Base-by-base conservation (phyloP, 2,888 invertebrate species). In the Sceliomorpha sp. region DNA sequence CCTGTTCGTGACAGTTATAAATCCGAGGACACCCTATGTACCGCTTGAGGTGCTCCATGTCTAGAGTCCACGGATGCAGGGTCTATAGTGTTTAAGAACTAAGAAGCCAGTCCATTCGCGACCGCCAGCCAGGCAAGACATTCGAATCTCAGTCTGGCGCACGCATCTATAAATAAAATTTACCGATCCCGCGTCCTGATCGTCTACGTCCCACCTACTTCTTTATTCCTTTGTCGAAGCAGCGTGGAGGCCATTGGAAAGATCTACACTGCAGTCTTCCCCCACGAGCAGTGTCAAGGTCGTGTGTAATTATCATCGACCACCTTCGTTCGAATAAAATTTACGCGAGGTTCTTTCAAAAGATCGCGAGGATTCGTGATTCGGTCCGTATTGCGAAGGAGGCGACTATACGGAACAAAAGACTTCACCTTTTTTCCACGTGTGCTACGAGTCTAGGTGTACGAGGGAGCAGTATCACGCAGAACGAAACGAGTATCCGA, bases 91-190 rank as follows among this genome's bases (percentile, higher is more conserved):
- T 79, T 77, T 79, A 81, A 79, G 72, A 67, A 73, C 67, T 56
- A 66, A 71, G 74, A 62, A 80, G 77, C 78, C 84, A 84, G 84
- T 84, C 72, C 78, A 82, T 80, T 83, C 82, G 84, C 83, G 84
- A 77, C 82, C 81, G 83, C 77, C 83, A 84, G 66, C 78, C 84
- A 71, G 76, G 81, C 81, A 79, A 76, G 80, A 81, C 80, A 76
- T 72, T 77, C 78, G 76, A 77, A 74, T 73, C 73, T 73, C 76
- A 75, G 75, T 79, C 75, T 72, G 72, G 47, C 58, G 48, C 40
- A 62, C 45, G 60, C 39, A 55, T 59, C 44, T 75, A 74, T 77
- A 75, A 74, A 77, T 74, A 77, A 72, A 73, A 68, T 75, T 55
- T 53, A 36, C 66, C 68, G 74, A 74, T 71, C 47, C 51, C 39